These are phyloP conservation scores for Cassiopea xamachana DNA, from an alignment of 30 jellyfish, hydroid and myxozoan genomes.

Conservation along the genomic window DNA sequence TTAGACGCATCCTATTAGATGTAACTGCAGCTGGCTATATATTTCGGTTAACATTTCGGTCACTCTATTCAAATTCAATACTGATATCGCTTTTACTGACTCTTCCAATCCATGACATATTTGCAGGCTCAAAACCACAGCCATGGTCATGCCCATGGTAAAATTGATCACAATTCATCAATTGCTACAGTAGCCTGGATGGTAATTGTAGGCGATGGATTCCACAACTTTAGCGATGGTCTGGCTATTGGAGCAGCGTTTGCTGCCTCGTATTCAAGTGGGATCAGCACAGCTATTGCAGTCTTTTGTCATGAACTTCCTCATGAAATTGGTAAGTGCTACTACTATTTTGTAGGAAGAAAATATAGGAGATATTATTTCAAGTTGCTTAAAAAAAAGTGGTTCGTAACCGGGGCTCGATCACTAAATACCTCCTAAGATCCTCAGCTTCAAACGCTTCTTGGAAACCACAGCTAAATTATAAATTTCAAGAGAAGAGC, in stretches of 20 bases:
- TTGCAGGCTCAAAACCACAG: conserved; percentile 47
- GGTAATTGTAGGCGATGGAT: conserved; percentile 98
- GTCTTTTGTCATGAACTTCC: conserved; percentile 98
- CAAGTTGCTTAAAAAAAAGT: too few relatives aligned
- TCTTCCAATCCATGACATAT: background rate
- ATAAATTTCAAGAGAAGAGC: too few relatives aligned
- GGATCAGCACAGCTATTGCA: conserved; percentile 91
- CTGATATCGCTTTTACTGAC: too few relatives aligned
- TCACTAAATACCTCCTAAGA: too few relatives aligned
- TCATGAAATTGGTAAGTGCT: conserved; percentile 87
- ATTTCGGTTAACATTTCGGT: too few relatives aligned
- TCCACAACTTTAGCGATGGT: conserved; percentile 98
- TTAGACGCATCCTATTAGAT: too few relatives aligned
- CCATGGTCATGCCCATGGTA: conserved; percentile 87
- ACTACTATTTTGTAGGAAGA: background rate
- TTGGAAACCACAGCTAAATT: too few relatives aligned
- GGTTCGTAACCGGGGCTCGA: too few relatives aligned
- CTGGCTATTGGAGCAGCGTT: conserved; percentile 98
- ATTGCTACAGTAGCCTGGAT: conserved; percentile 93
- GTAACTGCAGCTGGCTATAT: too few relatives aligned
- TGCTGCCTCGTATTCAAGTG: conserved; percentile 96
- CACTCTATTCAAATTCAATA: too few relatives aligned
- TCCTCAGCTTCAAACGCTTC: too few relatives aligned
- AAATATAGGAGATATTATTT: too few relatives aligned
- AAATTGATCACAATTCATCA: conserved; percentile 71